These are phyloP conservation scores for Actinernus sp. DNA, from an alignment of 92 coral and sea anemone genomes.

Conservation along the genomic window DNA sequence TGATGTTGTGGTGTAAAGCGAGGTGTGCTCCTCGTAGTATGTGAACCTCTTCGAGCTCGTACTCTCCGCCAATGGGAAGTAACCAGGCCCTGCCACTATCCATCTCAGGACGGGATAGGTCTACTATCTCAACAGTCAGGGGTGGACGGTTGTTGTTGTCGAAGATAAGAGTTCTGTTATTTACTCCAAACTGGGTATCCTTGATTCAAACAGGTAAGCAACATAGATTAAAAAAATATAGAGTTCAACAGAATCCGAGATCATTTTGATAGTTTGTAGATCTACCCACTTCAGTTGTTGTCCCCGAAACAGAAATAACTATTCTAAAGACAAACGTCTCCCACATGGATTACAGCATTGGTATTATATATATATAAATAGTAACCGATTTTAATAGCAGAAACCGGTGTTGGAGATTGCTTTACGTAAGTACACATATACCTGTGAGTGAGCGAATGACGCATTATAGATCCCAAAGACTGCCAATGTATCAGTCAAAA, in stretches of 20 bases:
- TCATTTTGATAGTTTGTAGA: too few relatives aligned
- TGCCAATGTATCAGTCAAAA: too few relatives aligned
- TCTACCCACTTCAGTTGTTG: too few relatives aligned
- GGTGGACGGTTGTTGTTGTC: slow-evolving; percentile 65
- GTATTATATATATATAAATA: too few relatives aligned
- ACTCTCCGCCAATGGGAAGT: slow-evolving; percentile 50
- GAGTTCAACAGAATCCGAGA: too few relatives aligned
- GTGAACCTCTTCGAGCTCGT: slow-evolving; percentile 77
- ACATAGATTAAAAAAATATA: neutral
- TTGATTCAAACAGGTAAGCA: slow-evolving; percentile 5
- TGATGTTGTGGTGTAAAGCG: slow-evolving; percentile 61
- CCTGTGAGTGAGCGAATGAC: too few relatives aligned
- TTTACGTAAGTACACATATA: too few relatives aligned
- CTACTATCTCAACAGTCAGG: slow-evolving; percentile 38
- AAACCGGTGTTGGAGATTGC: too few relatives aligned
- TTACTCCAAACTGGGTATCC: slow-evolving; percentile 76
- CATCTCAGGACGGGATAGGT: slow-evolving; percentile 31
- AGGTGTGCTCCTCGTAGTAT: slow-evolving; percentile 59
- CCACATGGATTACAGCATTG: too few relatives aligned
- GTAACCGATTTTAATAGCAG: too few relatives aligned
- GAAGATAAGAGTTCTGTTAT: slow-evolving; percentile 67
- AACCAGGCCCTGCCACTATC: slow-evolving; percentile 78
- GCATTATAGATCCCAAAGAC: too few relatives aligned
- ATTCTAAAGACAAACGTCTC: neutral
- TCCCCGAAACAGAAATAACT: neutral